Percentiles rank a stretch among this genome's conserved stretches.
Conservation (phyloP, 2,797 vertebrate genomes). For the Lagorchestes hirsutus region DNA sequence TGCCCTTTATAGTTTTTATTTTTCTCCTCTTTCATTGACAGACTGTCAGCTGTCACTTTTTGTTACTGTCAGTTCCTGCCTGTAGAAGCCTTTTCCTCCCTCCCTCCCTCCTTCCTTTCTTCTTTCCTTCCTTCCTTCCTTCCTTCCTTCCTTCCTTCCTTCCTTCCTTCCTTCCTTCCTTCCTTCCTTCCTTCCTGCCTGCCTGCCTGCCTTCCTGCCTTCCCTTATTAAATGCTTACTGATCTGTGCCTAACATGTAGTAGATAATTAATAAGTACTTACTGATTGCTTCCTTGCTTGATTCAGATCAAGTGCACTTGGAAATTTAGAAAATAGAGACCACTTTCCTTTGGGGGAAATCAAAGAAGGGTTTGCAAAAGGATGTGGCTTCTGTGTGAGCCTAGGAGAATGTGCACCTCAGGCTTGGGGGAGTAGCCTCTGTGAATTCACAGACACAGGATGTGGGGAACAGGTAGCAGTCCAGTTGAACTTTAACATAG, state of each 20-base stretch:
- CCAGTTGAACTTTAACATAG: background rate
- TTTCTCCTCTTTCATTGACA: background rate
- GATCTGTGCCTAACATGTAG: background rate
- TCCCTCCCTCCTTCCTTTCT: too few relatives aligned
- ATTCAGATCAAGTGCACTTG: background rate
- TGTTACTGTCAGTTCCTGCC: background rate
- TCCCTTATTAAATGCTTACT: background rate
- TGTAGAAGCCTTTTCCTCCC: background rate
- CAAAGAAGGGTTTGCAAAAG: background rate
- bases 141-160: too few relatives aligned
- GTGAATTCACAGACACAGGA: background rate
- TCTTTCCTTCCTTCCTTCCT: background rate
- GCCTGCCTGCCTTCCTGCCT: too few relatives aligned
- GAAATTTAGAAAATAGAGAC: background rate
- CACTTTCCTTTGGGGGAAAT: background rate
- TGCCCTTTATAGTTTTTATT: background rate
- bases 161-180: background rate
- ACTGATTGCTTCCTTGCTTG: background rate
- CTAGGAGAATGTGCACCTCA: background rate
- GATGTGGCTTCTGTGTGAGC: background rate
- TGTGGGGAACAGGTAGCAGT: background rate
- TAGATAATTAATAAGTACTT: background rate
- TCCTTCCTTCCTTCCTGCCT: too few relatives aligned
- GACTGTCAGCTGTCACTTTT: background rate
- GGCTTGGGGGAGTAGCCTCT: background rate